Evolutionary conservation across 2,888 invertebrate species (phyloP), one percentile per base, ranked within the genome.

Genomic region (Cryptus armator): DNA sequence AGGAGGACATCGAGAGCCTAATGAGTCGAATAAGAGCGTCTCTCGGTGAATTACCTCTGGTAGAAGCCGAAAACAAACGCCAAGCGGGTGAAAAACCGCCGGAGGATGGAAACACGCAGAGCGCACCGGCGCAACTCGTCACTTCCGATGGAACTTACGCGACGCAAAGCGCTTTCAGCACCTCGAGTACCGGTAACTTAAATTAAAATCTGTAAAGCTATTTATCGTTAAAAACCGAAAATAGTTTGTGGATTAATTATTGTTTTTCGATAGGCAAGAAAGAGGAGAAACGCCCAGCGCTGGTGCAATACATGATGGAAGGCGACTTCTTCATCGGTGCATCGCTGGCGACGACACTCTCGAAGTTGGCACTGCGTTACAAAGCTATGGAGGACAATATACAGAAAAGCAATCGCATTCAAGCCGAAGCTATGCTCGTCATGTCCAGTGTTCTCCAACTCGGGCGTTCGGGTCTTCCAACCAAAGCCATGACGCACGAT

Each of bases 81-180:
- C 96, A 97, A 77, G 95, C 97, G n/a, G 98, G 97, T 5, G 97
- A 97, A 68, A 95, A 95, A 88, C 93, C 95, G 6, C 95, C 95
- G 24, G 96, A 96, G 74, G 92, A 91, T 67, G 90, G 86, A 7
- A 89, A 78, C 10, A 87, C 89, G 3, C 91, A 91, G 83, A 59
- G 88, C n/a, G 83, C 88, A 44, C 92, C 93, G 2, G 95, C 96
- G 46, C 97, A 96, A 90, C 94, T 98, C 83, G 99, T 99, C 59
- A 99, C 99, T 66, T 99, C 99, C 48, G 99, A 99, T 95, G 99
- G 99, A 24, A 99, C 99, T 0, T 99, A 99, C 94, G 99, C 99
- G 37, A 97, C 99, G 3, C 99, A 99, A 94, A 99, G 99, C 87
- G 99, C 99, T 59, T 99, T 99, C 94, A 99, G 98, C 92, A 95